Evolutionary conservation across 1,140 invertebrate species (phyloP), one percentile per base, ranked within the genome.

Genomic region (Hycleus cichorii): DNA sequence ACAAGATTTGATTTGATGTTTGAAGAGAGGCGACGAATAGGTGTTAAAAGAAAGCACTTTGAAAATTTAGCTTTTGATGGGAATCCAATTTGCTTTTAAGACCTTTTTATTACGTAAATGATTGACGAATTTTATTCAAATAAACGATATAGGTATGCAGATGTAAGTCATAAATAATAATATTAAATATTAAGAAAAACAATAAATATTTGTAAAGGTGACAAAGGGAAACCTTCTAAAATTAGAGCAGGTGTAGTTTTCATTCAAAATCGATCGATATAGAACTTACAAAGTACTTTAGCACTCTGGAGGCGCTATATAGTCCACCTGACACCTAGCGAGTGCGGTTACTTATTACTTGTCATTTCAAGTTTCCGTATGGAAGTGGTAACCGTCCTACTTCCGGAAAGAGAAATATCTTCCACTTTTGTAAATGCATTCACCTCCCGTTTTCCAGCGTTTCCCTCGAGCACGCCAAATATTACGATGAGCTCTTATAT

Each of bases 291-390:
- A 49, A 49, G 56, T 49, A 57, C 56, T 57, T 57, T 49, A 45
- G 47, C 56, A 57, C 56, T 57, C 48, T 44, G 56, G 40, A 57
- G 52, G 27, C 45, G 52, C 56, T 57, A 50, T 57, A 57, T 57
- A 49, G 56, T 57, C 56, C 48, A 57, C 56, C 56, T 49, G 56
- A 49, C 56, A 57, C 56, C 56, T 57, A 27, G 42, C 56, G 48
- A 57, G 47, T 57, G 56, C 39, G 52, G 55, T 57, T 57, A 57
- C 56, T 57, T 49, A 57, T 57, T 57, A 57, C 56, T 57, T 49
- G 47, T 49, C 56, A 57, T 57, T 57, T 57, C 47, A 49, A 57
- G 47, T 49, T 57, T 57, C 56, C 48, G 48, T 46, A 49, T 46
- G 48, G 56, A 57, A 57, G 48, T 42, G 47, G 56, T 57, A 45